phyloP scores from a whole-genome alignment of 2,113 vertebrate genomes.

The Oceanites oceanicus region DNA sequence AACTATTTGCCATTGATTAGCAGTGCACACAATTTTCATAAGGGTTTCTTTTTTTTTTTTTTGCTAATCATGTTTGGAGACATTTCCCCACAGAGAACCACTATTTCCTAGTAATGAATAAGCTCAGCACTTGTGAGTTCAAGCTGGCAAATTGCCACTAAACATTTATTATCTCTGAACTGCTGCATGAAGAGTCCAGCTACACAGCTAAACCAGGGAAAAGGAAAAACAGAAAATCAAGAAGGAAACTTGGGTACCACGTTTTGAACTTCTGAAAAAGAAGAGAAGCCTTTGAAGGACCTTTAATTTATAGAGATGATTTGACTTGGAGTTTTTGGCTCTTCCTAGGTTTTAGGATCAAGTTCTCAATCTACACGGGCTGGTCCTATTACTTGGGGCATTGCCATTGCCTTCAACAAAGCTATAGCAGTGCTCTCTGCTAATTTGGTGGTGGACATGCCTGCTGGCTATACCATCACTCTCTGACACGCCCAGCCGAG shows the following conservation, averaged over 20 bases:
- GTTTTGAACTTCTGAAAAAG: constrained; percentile 21
- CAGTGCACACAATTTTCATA: constrained; percentile 26
- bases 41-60: background rate
- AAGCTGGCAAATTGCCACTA: constrained; percentile 60
- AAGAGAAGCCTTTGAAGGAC: background rate
- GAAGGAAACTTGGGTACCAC: background rate
- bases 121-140: constrained; percentile 55
- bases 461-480: background rate
- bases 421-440: background rate
- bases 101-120: constrained; percentile 66
- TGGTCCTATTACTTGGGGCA: background rate
- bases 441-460: background rate
- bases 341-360: background rate
- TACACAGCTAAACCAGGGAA: constrained; percentile 15
- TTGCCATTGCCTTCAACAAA: background rate
- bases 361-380: background rate
- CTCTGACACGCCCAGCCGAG: background rate
- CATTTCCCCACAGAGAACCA: constrained; percentile 54
- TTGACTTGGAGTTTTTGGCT: background rate
- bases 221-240: background rate
- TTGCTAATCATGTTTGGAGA: constrained; percentile 60
- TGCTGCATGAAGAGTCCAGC: constrained; percentile 49
- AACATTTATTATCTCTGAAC: constrained; percentile 65
- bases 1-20: constrained; percentile 29
- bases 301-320: background rate